Evolutionary conservation across 2,113 vertebrate species (phyloP).

Genomic region (Mellivora capensis): DNA sequence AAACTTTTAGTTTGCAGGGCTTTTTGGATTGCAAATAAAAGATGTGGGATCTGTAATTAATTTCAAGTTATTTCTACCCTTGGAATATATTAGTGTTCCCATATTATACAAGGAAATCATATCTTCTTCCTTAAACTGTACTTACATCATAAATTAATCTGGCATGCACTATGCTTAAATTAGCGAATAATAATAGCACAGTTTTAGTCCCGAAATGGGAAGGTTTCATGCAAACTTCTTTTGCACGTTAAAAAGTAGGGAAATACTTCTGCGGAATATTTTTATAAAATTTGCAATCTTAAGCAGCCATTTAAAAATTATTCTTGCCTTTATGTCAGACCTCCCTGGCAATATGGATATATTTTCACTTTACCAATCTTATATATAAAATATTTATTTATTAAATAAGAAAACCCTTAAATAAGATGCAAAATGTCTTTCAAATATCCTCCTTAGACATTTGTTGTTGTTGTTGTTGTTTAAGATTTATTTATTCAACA

Average conservation of each 20-base stretch:
- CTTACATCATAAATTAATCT: conserved; percentile 31
- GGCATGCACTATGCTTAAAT: neutral
- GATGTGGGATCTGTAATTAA: neutral
- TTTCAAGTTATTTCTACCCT: conserved; percentile 41
- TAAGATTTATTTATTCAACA: too few relatives aligned
- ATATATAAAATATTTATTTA: neutral
- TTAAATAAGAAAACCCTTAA: conserved; percentile 11
- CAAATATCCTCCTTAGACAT: neutral
- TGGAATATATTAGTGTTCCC: neutral
- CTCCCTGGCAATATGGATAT: neutral
- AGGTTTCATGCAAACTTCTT: neutral
- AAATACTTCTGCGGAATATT: conserved; percentile 4
- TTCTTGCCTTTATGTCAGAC: neutral
- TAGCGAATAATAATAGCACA: neutral
- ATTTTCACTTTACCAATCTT: neutral
- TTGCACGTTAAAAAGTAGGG: neutral
- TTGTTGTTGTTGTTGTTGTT: too few relatives aligned
- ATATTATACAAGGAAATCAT: neutral
- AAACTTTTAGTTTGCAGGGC: conserved; percentile 5
- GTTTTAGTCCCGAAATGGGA: neutral
- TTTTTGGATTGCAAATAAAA: conserved; percentile 5
- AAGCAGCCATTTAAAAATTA: conserved; percentile 23
- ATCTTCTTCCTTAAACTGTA: neutral
- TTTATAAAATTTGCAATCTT: conserved; percentile 24
- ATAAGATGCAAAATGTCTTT: neutral